These are phyloP conservation scores for Eira barbara DNA, from an alignment of 2,113 vertebrate species.

Conservation along the genomic window DNA sequence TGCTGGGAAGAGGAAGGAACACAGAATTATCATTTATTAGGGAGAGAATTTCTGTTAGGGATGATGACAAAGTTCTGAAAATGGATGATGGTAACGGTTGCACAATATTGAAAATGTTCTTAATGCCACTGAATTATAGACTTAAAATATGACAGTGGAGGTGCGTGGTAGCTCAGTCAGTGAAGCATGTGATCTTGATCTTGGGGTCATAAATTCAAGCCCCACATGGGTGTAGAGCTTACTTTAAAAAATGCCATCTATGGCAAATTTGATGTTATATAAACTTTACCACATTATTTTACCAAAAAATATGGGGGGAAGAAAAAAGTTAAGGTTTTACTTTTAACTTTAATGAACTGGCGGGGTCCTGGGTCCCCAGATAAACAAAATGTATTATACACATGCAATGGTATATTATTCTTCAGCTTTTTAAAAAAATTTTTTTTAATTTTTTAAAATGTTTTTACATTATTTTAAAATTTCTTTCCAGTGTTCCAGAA, in stretches of 20 bases:
- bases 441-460: no score
- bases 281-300: neutral
- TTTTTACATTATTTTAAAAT: no score
- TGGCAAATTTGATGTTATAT: neutral
- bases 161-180: neutral
- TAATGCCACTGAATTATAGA: no score
- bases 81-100: neutral
- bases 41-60: neutral
- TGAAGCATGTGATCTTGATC: neutral
- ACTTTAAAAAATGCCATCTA: neutral
- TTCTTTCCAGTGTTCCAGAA: no score
- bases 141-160: neutral
- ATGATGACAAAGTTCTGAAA: neutral
- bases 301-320: neutral
- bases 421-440: no score
- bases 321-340: neutral
- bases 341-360: neutral
- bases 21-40: neutral
- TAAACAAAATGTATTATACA: neutral
- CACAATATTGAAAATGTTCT: neutral
- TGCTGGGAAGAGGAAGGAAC: neutral
- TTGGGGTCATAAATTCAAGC: neutral
- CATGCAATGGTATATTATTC: neutral
- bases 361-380: neutral
- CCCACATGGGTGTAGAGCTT: neutral